These are phyloP conservation scores for Neodiprion virginianus DNA, from an alignment of 1,140 invertebrate genomes.

Conservation along the genomic window DNA sequence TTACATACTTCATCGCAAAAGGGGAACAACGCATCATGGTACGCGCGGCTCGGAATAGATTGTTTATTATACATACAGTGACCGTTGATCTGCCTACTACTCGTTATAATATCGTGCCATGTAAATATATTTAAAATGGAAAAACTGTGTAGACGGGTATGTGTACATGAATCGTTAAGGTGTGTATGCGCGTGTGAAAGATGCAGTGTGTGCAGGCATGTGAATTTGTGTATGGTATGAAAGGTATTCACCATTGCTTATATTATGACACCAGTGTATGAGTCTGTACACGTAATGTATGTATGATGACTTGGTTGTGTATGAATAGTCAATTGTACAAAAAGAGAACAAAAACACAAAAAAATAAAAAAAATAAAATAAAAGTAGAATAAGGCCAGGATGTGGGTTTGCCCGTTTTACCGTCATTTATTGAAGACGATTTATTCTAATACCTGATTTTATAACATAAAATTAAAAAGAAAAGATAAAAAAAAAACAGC, in stretches of 20 bases:
- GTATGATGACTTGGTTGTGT: not conserved
- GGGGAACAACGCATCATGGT: too few relatives aligned
- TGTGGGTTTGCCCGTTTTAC: slow-evolving; percentile 14
- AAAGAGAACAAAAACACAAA: slow-evolving; percentile 17
- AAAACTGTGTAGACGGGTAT: too few relatives aligned
- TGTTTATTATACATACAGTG: not conserved
- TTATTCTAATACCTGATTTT: slow-evolving; percentile 11
- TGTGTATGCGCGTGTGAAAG: too few relatives aligned
- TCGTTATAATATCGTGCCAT: not conserved
- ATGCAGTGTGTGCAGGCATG: too few relatives aligned
- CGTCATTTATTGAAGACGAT: not conserved
- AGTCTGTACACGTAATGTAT: not conserved
- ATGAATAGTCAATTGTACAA: slow-evolving; percentile 8
- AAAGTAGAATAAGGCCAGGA: slow-evolving; percentile 6
- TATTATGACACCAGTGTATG: not conserved
- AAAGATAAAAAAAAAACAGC: slow-evolving; percentile 9
- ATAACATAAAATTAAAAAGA: not conserved
- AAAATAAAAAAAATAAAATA: slow-evolving; percentile 21
- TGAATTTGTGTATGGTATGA: too few relatives aligned
- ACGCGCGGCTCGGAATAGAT: too few relatives aligned
- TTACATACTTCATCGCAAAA: too few relatives aligned
- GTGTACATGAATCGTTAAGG: too few relatives aligned
- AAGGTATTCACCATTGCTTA: too few relatives aligned
- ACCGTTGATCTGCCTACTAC: not conserved
- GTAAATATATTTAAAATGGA: not conserved